Base-by-base conservation (phyloP, 2,888 invertebrate species). In the Aquatica leii region DNA sequence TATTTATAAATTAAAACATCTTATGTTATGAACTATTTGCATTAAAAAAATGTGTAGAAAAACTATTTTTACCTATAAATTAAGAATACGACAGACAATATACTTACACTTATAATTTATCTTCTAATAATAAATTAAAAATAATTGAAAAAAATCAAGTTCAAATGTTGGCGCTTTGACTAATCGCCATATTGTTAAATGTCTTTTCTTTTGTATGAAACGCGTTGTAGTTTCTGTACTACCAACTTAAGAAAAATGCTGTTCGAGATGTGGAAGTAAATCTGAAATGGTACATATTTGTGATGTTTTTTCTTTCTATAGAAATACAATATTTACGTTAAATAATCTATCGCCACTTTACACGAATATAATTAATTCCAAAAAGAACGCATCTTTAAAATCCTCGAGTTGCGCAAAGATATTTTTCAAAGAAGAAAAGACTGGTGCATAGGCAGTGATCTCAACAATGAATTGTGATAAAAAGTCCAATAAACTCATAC, bases 381-480 rank as follows among this genome's bases (percentile, higher is more conserved):
- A 43, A 18, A 46, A 20, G 1, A 46, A n/a, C 46, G n/a, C 11
- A 11, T 46, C 46, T 46, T 20, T 18, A 17, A 15, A 46, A 11
- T 17, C 9, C 15, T 15, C 24, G 54, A 20, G 21, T 40, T 54
- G 54, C 54, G 60, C 54, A 54, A 41, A 49, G 14, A 37, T 50
- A 60, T 35, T 8, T 48, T 21, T 52, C 46, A 61, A 64, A 69
- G 69, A 73, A 71, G 68, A 73, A 73, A 71, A 71, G 66, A 58
- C 52, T 65, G 57, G 58, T 59, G 37, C 64, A 69, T 67, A 69
- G 56, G 61, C 61, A 60, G 58, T 46, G 67, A 68, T 71, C 64
- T 69, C 68, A 69, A 74, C 71, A 74, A 74, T 74, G 74, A 67
- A 67, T 50, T 49, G 60, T 62, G 63, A 54, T 65, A 62, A 69